Conservation (phyloP, 2,888 invertebrate genomes). For the Spialia ferax region DNA sequence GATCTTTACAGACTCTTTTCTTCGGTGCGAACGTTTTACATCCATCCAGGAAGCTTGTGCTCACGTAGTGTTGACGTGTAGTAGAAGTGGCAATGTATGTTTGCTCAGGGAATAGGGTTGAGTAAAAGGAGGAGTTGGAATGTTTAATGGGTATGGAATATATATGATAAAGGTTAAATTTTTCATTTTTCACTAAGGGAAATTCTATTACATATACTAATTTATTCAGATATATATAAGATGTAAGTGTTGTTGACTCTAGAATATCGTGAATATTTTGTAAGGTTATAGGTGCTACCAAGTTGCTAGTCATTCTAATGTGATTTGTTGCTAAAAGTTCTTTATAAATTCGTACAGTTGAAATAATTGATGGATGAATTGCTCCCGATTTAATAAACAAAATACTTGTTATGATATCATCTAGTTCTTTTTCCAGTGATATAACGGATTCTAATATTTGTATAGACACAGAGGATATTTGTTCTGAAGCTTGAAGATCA, state of each 20-base stretch:
- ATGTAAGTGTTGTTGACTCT: background rate
- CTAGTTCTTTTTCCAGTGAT: conserved; percentile 25
- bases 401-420: conserved; percentile 25
- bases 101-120: conserved; percentile 13
- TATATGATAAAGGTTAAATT: background rate
- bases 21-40: conserved; percentile 9
- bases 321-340: conserved; percentile 10
- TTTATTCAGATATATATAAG: background rate
- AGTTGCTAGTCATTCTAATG: background rate
- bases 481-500: conserved; percentile 10
- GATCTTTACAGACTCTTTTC: conserved; percentile 14
- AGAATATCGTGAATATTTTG: background rate
- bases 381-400: conserved; percentile 35
- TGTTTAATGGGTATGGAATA: conserved; percentile 15
- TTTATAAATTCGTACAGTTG: conserved; percentile 16
- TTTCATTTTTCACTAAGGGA: conserved; percentile 10
- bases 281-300: background rate
- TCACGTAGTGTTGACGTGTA: conserved; percentile 23
- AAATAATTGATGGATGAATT: conserved; percentile 35
- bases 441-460: conserved; percentile 20
- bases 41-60: background rate
- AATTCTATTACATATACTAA: conserved; percentile 21
- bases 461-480: conserved; percentile 8
- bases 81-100: conserved; percentile 15
- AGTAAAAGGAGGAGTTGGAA: conserved; percentile 16